A percentile compares a stretch with the other conserved stretches of the same genome.
These are phyloP conservation scores for Cheirogaleus medius DNA, from an alignment of 2,113 vertebrate species.

Conservation along the genomic window DNA sequence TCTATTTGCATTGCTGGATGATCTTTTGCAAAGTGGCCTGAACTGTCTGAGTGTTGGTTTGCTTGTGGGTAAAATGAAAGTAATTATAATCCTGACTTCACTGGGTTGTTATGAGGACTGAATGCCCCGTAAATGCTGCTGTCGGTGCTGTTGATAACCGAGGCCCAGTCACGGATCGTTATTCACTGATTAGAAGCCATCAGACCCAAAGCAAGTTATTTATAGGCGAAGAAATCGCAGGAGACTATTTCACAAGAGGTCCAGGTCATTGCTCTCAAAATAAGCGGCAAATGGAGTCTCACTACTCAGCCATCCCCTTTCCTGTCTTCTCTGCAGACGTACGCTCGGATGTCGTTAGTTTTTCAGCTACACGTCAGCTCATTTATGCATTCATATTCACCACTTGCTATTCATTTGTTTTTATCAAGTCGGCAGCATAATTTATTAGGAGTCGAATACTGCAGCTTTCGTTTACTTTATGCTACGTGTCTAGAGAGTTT, in stretches of 20 bases:
- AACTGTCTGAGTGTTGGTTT: not conserved
- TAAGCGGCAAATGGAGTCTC: constrained; percentile 69
- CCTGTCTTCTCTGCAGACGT: constrained; percentile 39
- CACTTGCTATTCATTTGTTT: constrained; percentile 57
- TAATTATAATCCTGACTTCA: constrained; percentile 69
- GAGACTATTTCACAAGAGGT: constrained; percentile 71
- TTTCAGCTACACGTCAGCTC: constrained; percentile 1
- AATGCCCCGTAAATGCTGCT: constrained; percentile 45
- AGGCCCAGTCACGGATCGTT: constrained; percentile 52
- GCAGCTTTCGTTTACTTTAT: constrained; percentile 77
- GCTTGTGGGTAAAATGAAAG: constrained; percentile 7
- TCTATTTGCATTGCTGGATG: not conserved
- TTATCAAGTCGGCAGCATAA: constrained; percentile 65
- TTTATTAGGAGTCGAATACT: constrained; percentile 74
- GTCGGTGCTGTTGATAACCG: constrained; percentile 43
- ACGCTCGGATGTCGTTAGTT: constrained; percentile 53
- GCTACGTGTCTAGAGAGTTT: constrained; percentile 74
- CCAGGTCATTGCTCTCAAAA: constrained; percentile 68
- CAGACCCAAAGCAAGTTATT: constrained; percentile 70
- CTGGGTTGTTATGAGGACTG: constrained; percentile 56
- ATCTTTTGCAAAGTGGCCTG: not conserved
- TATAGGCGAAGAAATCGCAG: constrained; percentile 77
- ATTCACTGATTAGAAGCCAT: constrained; percentile 76
- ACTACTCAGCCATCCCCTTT: constrained; percentile 32
- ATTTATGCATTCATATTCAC: constrained; percentile 51